Base-by-base conservation (phyloP, 1,140 invertebrate genomes). In the Calliphora vicina region DNA sequence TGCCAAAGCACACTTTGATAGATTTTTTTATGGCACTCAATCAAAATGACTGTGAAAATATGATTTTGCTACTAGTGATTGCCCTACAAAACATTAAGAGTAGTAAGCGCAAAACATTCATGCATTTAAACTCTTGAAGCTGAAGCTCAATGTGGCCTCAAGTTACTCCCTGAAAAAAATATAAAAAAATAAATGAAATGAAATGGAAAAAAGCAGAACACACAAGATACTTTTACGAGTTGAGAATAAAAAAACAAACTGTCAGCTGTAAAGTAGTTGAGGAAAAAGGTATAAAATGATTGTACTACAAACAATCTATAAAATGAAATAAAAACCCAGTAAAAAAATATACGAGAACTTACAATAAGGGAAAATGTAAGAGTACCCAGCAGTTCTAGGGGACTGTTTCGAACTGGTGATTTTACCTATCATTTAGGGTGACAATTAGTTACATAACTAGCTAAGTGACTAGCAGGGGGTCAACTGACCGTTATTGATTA, bases 1-100 rank as follows among this genome's bases (percentile, higher is more conserved):
- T 67, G 8, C 15, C 15, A 57, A n/a, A n/a, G 5, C 35, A 35
- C 35, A 35, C 13, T 0, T n/a, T n/a, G 15, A n/a, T 57, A n/a
- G 3, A 57, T n/a, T n/a, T 57, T n/a, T n/a, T 67, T 12, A 20
- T 67, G n/a, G 9, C n/a, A 67, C n/a, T 67, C n/a, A 67, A 67
- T 67, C 61, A 67, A 67, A 67, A 20, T 67, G n/a, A 67, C 20
- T 20, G 61, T 67, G 20, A 23, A 67, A 67, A 67, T 67, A 67
- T 67, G n/a, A 67, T 67, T 67, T n/a, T 57, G 10, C 35, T 67
- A 67, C 61, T 67, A 67, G n/a, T 23, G 61, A 67, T 67, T 67
- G 61, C 61, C 61, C 61, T 67, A 67, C 20, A 67, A 67, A 67
- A 67, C n/a, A 67, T 67, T 67, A 6, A 57, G 15, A 2, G n/a